phyloP scores from a whole-genome alignment of 2,888 invertebrate species.

The Calephelis perditalis region DNA sequence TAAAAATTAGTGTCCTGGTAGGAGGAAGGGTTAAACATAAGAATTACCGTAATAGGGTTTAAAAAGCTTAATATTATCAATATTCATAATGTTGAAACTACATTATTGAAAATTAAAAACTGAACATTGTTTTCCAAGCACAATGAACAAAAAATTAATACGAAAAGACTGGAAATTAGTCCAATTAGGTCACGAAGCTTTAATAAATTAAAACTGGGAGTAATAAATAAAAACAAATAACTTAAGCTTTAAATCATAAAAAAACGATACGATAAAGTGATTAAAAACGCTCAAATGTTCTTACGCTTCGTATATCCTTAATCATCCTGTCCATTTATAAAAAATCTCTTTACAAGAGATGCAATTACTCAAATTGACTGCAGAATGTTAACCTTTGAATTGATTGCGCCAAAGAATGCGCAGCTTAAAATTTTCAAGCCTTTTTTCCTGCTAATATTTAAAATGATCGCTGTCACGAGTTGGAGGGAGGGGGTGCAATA shows the following conservation, averaged over 20 bases:
- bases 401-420: slow-evolving; percentile 15
- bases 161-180: too few species aligned
- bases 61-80: too few species aligned
- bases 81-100: too few species aligned
- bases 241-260: slow-evolving; percentile 3
- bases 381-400: slow-evolving; percentile 18
- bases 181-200: too few species aligned
- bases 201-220: too few species aligned
- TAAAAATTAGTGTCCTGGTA: too few species aligned
- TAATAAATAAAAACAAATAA: neutral
- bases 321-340: slow-evolving; percentile 12
- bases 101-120: too few species aligned
- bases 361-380: slow-evolving; percentile 19
- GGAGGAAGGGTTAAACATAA: too few species aligned
- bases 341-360: slow-evolving; percentile 13
- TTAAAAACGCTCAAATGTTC: slow-evolving; percentile 11
- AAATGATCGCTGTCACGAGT: slow-evolving; percentile 38
- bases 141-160: too few species aligned
- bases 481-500: slow-evolving; percentile 42
- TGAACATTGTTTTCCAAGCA: too few species aligned
- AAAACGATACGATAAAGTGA: slow-evolving; percentile 10
- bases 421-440: slow-evolving; percentile 23
- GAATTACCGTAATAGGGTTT: too few species aligned
- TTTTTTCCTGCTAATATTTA: slow-evolving; percentile 44
- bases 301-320: slow-evolving; percentile 4